A percentile compares a stretch with the other conserved stretches of the same genome.
These are phyloP conservation scores for Chelonus insularis DNA, from an alignment of 1,140 invertebrate genomes.

Conservation along the genomic window DNA sequence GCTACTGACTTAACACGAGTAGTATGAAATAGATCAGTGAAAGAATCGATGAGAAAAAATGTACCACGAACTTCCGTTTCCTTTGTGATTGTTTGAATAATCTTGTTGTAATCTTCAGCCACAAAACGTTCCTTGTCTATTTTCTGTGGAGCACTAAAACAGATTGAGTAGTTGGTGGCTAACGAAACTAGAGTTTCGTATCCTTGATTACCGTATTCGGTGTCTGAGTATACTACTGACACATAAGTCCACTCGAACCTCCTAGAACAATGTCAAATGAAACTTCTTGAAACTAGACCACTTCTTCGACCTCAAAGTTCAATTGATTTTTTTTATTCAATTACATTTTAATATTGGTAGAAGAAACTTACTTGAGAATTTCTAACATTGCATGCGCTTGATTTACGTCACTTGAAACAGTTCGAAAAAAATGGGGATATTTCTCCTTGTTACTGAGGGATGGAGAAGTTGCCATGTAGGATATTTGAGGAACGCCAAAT, in stretches of 20 bases:
- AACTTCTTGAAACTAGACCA: too few species aligned
- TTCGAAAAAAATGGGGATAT: slow-evolving; percentile 66
- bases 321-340: too few species aligned
- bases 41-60: slow-evolving; percentile 20
- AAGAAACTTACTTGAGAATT: slow-evolving; percentile 59
- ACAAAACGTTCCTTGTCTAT: slow-evolving; percentile 55
- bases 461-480: slow-evolving; percentile 66
- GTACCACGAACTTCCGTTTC: slow-evolving; percentile 49
- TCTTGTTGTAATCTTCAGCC: slow-evolving; percentile 56
- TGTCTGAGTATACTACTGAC: slow-evolving; percentile 65
- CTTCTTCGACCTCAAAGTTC: too few species aligned
- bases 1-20: too few species aligned
- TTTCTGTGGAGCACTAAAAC: slow-evolving; percentile 58
- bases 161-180: slow-evolving; percentile 60
- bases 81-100: slow-evolving; percentile 51
- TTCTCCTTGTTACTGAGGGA: slow-evolving; percentile 61
- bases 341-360: too few species aligned
- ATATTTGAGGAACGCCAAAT: slow-evolving; percentile 65
- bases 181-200: slow-evolving; percentile 60
- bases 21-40: neutral
- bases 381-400: slow-evolving; percentile 65
- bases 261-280: slow-evolving; percentile 45
- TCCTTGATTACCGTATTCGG: slow-evolving; percentile 62
- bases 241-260: slow-evolving; percentile 64
- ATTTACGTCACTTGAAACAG: slow-evolving; percentile 65